Evolutionary conservation across 2,797 vertebrate species (phyloP).

Genomic region (Eulemur coronatus): DNA sequence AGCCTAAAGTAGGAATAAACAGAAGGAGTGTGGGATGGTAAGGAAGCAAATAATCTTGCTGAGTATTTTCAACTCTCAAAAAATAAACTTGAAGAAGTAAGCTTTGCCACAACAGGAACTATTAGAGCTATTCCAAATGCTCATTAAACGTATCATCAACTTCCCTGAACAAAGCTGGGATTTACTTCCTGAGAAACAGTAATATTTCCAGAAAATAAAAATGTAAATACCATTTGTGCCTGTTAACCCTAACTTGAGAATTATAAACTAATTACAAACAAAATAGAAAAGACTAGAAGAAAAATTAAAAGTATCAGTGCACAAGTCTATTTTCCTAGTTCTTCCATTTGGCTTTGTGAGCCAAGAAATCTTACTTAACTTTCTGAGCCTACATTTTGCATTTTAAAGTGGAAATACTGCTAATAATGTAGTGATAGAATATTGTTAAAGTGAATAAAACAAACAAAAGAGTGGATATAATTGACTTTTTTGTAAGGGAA

Average conservation of each 20-base stretch:
- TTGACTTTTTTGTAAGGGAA: neutral
- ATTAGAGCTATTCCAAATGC: neutral
- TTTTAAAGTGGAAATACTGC: neutral
- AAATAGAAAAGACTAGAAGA: neutral
- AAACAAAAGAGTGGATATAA: neutral
- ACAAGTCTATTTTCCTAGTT: neutral
- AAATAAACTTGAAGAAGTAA: conserved; percentile 37
- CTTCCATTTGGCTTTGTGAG: neutral
- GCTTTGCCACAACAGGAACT: conserved; percentile 48
- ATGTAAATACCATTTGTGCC: neutral
- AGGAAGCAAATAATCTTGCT: conserved; percentile 60
- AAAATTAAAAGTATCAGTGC: neutral
- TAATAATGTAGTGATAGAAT: neutral
- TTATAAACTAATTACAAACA: neutral
- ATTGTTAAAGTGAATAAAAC: neutral
- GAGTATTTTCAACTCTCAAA: conserved; percentile 48
- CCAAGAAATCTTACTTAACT: neutral
- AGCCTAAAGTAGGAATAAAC: conserved; percentile 54
- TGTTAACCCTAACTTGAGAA: neutral
- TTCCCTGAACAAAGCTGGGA: neutral
- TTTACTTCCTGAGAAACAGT: neutral
- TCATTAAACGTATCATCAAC: neutral
- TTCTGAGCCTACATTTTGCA: neutral
- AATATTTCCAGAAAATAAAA: conserved; percentile 14
- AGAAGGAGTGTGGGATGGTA: conserved; percentile 68